A percentile compares a stretch with the other conserved stretches of the same genome.
Evolutionary conservation across 2,113 vertebrate species (phyloP).

Genomic region (Caretta caretta): DNA sequence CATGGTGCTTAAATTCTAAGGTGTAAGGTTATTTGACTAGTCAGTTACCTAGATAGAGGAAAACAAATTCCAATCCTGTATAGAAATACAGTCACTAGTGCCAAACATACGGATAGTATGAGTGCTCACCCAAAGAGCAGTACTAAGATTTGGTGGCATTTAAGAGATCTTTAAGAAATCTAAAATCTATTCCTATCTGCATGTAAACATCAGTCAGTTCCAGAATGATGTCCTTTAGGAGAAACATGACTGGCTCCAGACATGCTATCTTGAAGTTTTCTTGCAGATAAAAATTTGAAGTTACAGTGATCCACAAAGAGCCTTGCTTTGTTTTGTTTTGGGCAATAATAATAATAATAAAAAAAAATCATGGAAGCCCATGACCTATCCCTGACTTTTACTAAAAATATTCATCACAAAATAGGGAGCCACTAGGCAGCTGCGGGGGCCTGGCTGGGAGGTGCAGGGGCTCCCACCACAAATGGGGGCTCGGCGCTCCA

Average conservation of each 20-base stretch:
- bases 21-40: background rate
- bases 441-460: no score
- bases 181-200: background rate
- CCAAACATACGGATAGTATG: background rate
- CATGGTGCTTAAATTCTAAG: background rate
- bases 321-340: background rate
- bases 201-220: background rate
- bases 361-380: no score
- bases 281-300: background rate
- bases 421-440: no score
- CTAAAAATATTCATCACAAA: no score
- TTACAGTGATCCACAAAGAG: background rate
- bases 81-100: background rate
- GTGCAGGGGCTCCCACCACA: no score
- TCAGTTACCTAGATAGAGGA: background rate
- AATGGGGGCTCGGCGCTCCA: no score
- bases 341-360: no score
- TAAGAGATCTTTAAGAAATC: background rate
- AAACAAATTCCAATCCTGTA: background rate
- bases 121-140: background rate
- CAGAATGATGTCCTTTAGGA: no score
- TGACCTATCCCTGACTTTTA: no score
- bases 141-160: background rate
- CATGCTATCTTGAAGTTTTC: background rate
- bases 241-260: background rate